phyloP scores from a whole-genome alignment of 2,113 vertebrate species.

The Cichladusa arquata region DNA sequence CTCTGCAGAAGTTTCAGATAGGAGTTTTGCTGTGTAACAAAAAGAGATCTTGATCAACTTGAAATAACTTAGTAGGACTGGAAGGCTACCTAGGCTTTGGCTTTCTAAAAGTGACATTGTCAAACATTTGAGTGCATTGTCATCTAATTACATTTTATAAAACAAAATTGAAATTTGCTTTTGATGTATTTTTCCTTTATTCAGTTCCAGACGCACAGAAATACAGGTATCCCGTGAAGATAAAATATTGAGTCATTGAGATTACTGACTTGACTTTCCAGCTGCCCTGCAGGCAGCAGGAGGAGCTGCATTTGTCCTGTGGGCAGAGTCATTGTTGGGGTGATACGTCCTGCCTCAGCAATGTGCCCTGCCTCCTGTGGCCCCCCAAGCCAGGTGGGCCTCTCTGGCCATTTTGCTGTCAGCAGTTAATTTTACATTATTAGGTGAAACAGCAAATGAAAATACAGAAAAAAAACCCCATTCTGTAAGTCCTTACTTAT shows the following conservation, averaged over 20 bases:
- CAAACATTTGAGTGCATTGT: neutral
- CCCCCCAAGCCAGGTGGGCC: too few relatives aligned
- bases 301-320: fast-evolving
- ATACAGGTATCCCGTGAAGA: neutral
- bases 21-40: neutral
- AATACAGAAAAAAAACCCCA: neutral
- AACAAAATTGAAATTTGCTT: neutral
- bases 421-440: neutral
- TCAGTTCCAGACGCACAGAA: neutral
- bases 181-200: neutral
- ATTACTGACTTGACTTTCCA: neutral
- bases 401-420: neutral
- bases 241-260: neutral
- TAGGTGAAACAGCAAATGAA: neutral
- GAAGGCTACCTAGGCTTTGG: neutral
- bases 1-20: neutral
- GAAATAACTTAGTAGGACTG: neutral
- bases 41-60: neutral
- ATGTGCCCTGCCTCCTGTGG: neutral
- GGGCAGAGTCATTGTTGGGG: neutral
- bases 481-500: neutral
- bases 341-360: neutral
- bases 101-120: neutral
- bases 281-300: fast-evolving
- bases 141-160: neutral